Percentiles rank a stretch among this genome's conserved stretches.
Evolutionary conservation across 2,113 vertebrate species (phyloP).

Genomic region (Riparia riparia): DNA sequence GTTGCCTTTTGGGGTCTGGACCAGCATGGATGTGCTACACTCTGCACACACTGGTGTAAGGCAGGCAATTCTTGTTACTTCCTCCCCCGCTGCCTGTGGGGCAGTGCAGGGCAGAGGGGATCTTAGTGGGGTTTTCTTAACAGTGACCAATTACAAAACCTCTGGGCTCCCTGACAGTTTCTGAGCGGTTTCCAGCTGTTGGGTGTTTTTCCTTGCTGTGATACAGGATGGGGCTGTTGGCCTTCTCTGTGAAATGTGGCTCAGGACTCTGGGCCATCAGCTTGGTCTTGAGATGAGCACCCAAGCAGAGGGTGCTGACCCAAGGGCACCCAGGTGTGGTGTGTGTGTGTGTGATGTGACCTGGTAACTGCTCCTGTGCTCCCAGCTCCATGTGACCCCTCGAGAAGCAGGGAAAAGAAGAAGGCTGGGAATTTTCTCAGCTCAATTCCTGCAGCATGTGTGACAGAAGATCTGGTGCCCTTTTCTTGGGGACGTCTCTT

Average conservation of each 20-base stretch:
- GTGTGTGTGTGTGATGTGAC: neutral
- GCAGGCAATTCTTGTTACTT: neutral
- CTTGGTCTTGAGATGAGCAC: neutral
- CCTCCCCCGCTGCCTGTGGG: neutral
- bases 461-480: neutral
- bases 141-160: neutral
- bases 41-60: neutral
- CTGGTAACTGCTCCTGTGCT: neutral
- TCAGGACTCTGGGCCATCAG: neutral
- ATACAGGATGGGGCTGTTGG: neutral
- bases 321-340: no score
- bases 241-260: neutral
- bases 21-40: neutral
- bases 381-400: neutral
- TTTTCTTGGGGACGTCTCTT: neutral
- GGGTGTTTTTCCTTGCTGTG: neutral
- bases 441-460: fast-evolving
- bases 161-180: neutral
- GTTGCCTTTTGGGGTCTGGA: neutral
- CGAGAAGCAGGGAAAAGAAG: fast-evolving
- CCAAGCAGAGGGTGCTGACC: neutral
- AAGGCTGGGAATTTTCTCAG: neutral
- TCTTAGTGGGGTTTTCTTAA: neutral
- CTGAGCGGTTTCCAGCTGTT: neutral
- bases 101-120: neutral